These are phyloP conservation scores for Paraplagusia blochii DNA, from an alignment of 2,113 vertebrate species.

Conservation along the genomic window DNA sequence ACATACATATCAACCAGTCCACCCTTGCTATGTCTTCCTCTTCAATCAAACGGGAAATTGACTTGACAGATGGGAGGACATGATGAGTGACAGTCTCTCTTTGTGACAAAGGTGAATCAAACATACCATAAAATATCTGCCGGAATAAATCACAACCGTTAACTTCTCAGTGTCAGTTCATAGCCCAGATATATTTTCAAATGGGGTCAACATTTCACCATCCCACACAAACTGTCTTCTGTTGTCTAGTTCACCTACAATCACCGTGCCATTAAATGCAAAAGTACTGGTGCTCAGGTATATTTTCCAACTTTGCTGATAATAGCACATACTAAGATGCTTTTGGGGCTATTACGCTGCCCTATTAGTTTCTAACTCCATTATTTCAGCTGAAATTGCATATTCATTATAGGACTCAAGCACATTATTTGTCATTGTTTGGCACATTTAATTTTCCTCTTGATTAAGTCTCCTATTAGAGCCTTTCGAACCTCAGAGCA, in stretches of 20 bases:
- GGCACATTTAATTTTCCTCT: conserved; percentile 64
- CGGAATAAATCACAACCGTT: background rate
- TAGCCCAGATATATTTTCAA: background rate
- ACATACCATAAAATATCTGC: background rate
- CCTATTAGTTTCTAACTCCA: conserved; percentile 34
- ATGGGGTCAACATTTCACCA: too few species aligned
- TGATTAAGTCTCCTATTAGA: conserved; percentile 59
- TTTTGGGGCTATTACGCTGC: conserved; percentile 16
- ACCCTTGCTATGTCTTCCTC: conserved; percentile 13
- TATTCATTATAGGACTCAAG: conserved; percentile 52
- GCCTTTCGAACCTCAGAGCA: conserved; percentile 17
- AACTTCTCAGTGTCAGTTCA: background rate
- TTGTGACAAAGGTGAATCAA: background rate
- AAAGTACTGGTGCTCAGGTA: too few species aligned
- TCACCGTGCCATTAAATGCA: conserved; percentile 4
- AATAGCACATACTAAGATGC: conserved; percentile 28
- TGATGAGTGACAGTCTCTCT: background rate
- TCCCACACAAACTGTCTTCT: too few species aligned
- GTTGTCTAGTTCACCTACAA: too few species aligned
- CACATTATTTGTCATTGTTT: conserved; percentile 63
- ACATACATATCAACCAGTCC: background rate
- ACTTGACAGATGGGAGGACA: conserved; percentile 6
- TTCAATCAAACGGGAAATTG: conserved; percentile 3
- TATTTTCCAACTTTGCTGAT: background rate
- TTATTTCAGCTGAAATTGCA: conserved; percentile 52